A percentile compares a stretch with the other conserved stretches of the same genome.
Conservation (phyloP, 2,113 vertebrate genomes). For the Zeus faber region DNA sequence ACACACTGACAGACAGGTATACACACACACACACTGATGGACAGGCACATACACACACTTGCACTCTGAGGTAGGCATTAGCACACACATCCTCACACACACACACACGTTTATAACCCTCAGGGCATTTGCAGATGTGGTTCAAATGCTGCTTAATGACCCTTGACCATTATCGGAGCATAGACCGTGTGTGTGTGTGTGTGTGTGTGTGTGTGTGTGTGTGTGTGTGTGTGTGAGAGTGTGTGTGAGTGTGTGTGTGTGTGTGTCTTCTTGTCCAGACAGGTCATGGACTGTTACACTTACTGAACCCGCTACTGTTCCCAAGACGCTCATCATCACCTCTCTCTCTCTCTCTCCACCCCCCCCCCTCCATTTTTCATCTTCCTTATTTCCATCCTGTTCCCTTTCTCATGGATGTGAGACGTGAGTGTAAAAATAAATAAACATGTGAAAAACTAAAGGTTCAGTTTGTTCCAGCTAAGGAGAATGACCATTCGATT, state of each 20-base stretch:
- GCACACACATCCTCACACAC: too few relatives aligned
- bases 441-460: too few relatives aligned
- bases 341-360: conserved; percentile 13
- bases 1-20: conserved; percentile 24
- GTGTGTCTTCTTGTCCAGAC: conserved; percentile 30
- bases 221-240: conserved; percentile 3
- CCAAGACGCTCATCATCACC: conserved; percentile 44
- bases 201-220: conserved; percentile 20
- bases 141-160: conserved; percentile 41
- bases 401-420: too few relatives aligned
- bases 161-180: conserved; percentile 27
- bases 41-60: conserved; percentile 8
- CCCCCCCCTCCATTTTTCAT: neutral
- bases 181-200: conserved; percentile 23
- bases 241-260: conserved; percentile 5
- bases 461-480: too few relatives aligned
- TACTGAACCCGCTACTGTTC: conserved; percentile 15
- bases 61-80: neutral
- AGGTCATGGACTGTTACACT: conserved; percentile 47
- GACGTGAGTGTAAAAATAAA: too few relatives aligned
- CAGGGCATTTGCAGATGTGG: conserved; percentile 25
- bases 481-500: too few relatives aligned
- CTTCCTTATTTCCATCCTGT: neutral
- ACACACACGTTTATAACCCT: neutral
- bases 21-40: conserved; percentile 31